Evolutionary conservation across 2,113 vertebrate genomes (phyloP), one percentile per base, ranked within the genome.

Genomic region (Sisor rabdophorus): DNA sequence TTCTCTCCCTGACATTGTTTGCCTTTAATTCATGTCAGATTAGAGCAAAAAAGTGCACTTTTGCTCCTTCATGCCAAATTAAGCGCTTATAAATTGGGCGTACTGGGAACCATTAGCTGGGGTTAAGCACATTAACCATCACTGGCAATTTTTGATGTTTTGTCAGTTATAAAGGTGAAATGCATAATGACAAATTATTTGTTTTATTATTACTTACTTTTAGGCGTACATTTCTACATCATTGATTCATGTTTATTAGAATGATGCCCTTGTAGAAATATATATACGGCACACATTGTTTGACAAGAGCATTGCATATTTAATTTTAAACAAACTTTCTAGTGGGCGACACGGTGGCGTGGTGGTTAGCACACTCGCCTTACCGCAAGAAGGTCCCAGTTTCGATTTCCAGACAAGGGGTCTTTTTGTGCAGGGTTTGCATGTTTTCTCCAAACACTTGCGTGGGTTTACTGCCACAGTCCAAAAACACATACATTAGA

Each of bases 1-100:
- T 84, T 84, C 86, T 75, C 76, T 85, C 74, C 77, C 76, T 54
- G 81, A 79, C 67, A 71, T 87, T 89, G 84, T 74, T 81, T 87
- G 82, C 19, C 63, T 80, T 88, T 87, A 83, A 88, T 83, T 86
- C 81, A 85, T 80, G 80, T 80, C 78, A 82, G 48, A 16, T 68
- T 47, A 73, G 64, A 65, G 77, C 53, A 70, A 77, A 84, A 88
- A 76, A 75, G 13, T 59, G 61, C 77, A 80, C 78, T 70, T 52
- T 58, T 44, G 44, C 61, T 79, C 63, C 70, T 77, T 82, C 68
- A 74, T 70, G 74, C 80, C 75, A 82, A 84, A 84, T 87, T 69
- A 86, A 85, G 78, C 24, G 59, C 65, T 75, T 80, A 55, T 81
- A 79, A 72, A 83, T 81, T 60, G 74, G 81, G 77, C 28, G 77